These are phyloP conservation scores for Minunthozetes semirufus DNA, from an alignment of 2,888 invertebrate species.

Conservation along the genomic window DNA sequence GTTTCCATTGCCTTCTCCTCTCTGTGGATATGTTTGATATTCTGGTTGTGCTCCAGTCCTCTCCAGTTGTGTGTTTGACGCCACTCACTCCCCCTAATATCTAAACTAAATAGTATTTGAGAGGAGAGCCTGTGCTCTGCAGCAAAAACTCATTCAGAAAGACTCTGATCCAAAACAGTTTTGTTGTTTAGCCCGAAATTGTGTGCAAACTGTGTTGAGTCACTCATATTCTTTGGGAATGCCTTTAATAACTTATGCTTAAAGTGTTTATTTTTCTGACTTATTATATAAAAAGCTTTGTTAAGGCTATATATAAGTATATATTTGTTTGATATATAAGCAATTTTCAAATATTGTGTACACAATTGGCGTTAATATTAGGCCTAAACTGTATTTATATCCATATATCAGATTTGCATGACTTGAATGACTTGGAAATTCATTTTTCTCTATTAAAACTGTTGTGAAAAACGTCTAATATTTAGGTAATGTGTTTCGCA, in stretches of 20 bases:
- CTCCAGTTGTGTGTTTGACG: neutral
- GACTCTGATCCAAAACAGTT: neutral
- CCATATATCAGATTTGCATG: conserved; percentile 6
- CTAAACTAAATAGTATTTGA: neutral
- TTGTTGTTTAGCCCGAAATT: neutral
- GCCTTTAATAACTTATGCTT: conserved; percentile 8
- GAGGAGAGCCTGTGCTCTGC: neutral
- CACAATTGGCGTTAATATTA: neutral
- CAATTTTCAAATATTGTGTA: neutral
- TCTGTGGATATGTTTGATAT: too few species aligned
- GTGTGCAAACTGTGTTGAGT: neutral
- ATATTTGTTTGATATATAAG: neutral
- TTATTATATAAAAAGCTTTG: neutral
- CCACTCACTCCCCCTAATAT: conserved; percentile 24
- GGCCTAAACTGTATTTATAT: neutral
- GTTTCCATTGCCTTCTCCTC: neutral
- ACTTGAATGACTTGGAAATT: neutral
- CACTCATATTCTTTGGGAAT: neutral
- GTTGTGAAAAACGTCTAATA: neutral
- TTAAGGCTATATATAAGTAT: neutral
- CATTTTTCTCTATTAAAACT: conserved; percentile 9
- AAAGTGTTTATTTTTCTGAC: conserved; percentile 27
- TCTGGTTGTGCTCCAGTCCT: neutral
- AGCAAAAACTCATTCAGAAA: neutral
- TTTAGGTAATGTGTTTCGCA: conserved; percentile 19